These are phyloP conservation scores for Rhagophthalmus giganteus DNA, from an alignment of 2,888 invertebrate species.

Conservation along the genomic window DNA sequence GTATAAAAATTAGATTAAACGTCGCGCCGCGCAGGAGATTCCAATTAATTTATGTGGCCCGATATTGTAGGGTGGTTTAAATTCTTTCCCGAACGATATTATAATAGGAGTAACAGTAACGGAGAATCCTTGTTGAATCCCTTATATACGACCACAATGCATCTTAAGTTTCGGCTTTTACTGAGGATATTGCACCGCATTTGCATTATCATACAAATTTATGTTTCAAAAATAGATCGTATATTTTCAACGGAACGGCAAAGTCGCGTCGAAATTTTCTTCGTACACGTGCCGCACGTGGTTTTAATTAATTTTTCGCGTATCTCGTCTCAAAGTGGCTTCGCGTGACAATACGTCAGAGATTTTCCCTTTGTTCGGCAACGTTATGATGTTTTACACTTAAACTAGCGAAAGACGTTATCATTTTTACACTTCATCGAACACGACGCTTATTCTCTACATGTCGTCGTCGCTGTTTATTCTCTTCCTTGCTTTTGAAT, in stretches of 20 bases:
- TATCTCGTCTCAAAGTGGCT: too few relatives aligned
- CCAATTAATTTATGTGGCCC: slow-evolving; percentile 25
- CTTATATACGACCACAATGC: slow-evolving; percentile 29
- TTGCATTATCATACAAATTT: slow-evolving; percentile 26
- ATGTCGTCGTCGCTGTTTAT: slow-evolving; percentile 2
- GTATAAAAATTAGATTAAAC: too few relatives aligned
- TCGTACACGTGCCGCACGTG: slow-evolving; percentile 3
- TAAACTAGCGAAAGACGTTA: slow-evolving; percentile 11
- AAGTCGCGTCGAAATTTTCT: slow-evolving; percentile 3
- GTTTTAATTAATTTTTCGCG: slow-evolving; percentile 16
- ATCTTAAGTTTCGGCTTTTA: slow-evolving; percentile 27
- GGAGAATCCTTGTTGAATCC: slow-evolving; percentile 25
- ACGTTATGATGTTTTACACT: slow-evolving; percentile 7
- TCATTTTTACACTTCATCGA: slow-evolving; percentile 16
- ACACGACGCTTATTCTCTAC: slow-evolving; percentile 7
- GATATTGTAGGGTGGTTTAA: slow-evolving; percentile 24
- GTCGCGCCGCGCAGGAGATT: slow-evolving; percentile 1
- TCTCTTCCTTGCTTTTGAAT: slow-evolving; percentile 2
- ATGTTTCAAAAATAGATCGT: slow-evolving; percentile 24
- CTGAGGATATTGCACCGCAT: slow-evolving; percentile 25
- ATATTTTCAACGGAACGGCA: slow-evolving; percentile 11
- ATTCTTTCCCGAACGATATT: slow-evolving; percentile 24
- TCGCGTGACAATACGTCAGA: background rate
- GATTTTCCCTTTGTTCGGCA: slow-evolving; percentile 1
- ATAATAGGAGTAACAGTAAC: slow-evolving; percentile 20